phyloP scores from a whole-genome alignment of 37 sponge, comb jelly and placozoan genomes.

The Agelas oroides region DNA sequence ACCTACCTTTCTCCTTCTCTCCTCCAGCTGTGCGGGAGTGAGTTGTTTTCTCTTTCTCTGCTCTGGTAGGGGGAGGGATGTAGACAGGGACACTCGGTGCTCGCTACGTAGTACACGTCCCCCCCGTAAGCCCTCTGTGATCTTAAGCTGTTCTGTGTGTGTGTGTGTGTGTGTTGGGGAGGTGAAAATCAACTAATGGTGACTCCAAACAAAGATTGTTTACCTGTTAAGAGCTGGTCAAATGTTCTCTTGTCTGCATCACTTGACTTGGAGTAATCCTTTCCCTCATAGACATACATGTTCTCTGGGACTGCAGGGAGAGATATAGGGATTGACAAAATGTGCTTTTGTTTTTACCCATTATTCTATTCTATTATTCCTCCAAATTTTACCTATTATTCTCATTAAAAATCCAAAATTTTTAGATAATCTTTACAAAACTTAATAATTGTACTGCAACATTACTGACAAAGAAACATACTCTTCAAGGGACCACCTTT shows the following conservation, averaged over 20 bases:
- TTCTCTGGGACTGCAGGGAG: slow-evolving; percentile 41
- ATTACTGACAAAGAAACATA: too few relatives aligned
- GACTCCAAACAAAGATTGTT: neutral
- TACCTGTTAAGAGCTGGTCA: slow-evolving; percentile 68
- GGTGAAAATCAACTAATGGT: too few relatives aligned
- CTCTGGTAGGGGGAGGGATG: neutral
- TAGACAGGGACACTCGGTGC: neutral
- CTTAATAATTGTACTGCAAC: too few relatives aligned
- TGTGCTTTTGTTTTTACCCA: too few relatives aligned
- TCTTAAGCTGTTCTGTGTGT: slow-evolving; percentile 33
- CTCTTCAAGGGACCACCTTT: too few relatives aligned
- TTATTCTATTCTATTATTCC: too few relatives aligned
- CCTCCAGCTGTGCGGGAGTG: slow-evolving; percentile 75
- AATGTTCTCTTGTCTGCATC: slow-evolving; percentile 71
- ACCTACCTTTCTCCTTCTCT: slow-evolving; percentile 73
- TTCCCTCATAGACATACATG: slow-evolving; percentile 83
- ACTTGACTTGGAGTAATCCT: slow-evolving; percentile 71
- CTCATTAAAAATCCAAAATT: too few relatives aligned
- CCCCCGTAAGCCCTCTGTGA: slow-evolving; percentile 13
- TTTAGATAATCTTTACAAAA: too few relatives aligned
- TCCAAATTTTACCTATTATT: too few relatives aligned
- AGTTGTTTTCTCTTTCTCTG: slow-evolving; percentile 72
- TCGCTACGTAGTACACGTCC: slow-evolving; percentile 71
- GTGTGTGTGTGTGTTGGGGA: too few relatives aligned
- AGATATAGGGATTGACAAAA: neutral